A percentile compares a stretch with the other conserved stretches of the same genome.
Evolutionary conservation across 2,797 vertebrate genomes (phyloP).

Genomic region (Sebastes nivosus): DNA sequence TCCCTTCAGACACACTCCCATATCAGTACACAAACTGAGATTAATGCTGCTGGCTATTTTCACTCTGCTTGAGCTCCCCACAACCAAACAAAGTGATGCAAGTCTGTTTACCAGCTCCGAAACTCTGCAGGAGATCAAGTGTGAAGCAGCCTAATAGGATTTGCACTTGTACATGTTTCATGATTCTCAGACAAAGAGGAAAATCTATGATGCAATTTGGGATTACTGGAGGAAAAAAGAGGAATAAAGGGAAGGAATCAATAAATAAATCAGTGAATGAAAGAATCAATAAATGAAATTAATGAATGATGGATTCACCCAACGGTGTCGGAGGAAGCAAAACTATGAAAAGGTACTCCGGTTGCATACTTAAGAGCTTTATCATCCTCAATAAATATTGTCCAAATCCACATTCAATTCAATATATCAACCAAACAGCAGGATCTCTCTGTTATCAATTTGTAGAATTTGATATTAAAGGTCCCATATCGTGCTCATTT

Average conservation of each 20-base stretch:
- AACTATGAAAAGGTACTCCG: neutral
- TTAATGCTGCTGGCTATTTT: constrained; percentile 49
- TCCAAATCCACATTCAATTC: neutral
- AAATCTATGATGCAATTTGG: constrained; percentile 19
- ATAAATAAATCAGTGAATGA: neutral
- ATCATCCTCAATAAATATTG: neutral
- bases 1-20: constrained; percentile 23
- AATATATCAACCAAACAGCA: too few species aligned
- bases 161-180: constrained; percentile 38
- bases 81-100: constrained; percentile 63
- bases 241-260: neutral
- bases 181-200: constrained; percentile 24
- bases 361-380: neutral
- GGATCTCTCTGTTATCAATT: too few species aligned
- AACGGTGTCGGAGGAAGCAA: neutral
- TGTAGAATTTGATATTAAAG: too few species aligned
- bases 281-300: neutral
- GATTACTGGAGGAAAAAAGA: constrained; percentile 15
- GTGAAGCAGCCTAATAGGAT: constrained; percentile 49
- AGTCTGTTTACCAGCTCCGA: constrained; percentile 49
- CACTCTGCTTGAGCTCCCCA: constrained; percentile 6
- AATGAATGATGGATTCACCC: neutral
- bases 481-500: too few species aligned
- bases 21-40: constrained; percentile 32
- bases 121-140: constrained; percentile 42